Percentiles rank a stretch among this genome's conserved stretches.
These are phyloP conservation scores for Tolmerus cingulatus DNA, from an alignment of 2,888 invertebrate species.

Conservation along the genomic window DNA sequence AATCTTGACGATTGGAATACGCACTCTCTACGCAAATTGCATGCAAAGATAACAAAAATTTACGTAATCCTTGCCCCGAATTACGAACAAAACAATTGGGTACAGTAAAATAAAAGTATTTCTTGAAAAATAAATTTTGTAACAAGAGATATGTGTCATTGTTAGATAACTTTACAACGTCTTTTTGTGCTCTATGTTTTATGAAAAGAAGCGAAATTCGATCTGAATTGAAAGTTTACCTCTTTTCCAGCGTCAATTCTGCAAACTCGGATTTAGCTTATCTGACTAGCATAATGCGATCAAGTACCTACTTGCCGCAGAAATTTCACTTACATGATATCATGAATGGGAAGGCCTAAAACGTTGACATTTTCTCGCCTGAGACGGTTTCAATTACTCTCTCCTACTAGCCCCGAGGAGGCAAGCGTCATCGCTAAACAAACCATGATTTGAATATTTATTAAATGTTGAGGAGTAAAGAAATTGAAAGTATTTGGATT, in stretches of 20 bases:
- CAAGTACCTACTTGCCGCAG: conserved; percentile 11
- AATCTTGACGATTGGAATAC: background rate
- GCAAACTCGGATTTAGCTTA: conserved; percentile 4
- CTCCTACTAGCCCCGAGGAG: background rate
- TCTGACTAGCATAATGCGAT: background rate
- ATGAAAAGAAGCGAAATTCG: conserved; percentile 27
- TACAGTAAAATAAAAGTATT: background rate
- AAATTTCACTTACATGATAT: conserved; percentile 29
- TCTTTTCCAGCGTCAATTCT: conserved; percentile 2
- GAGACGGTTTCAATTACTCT: background rate
- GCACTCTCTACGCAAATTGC: conserved; percentile 1
- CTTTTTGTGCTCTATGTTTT: conserved; percentile 14
- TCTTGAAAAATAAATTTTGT: conserved; percentile 9
- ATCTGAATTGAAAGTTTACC: conserved; percentile 33
- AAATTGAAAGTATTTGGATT: conserved; percentile 31
- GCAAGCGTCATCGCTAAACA: background rate
- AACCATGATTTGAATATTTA: conserved; percentile 20
- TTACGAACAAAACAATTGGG: conserved; percentile 18
- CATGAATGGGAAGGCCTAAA: conserved; percentile 18
- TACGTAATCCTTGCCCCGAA: conserved; percentile 27
- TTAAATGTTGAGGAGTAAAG: conserved; percentile 2
- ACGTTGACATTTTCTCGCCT: conserved; percentile 27
- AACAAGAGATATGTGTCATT: conserved; percentile 41
- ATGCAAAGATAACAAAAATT: background rate
- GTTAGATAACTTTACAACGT: conserved; percentile 24